Conservation (phyloP, 2,113 vertebrate species). For the Cisticola juncidis region DNA sequence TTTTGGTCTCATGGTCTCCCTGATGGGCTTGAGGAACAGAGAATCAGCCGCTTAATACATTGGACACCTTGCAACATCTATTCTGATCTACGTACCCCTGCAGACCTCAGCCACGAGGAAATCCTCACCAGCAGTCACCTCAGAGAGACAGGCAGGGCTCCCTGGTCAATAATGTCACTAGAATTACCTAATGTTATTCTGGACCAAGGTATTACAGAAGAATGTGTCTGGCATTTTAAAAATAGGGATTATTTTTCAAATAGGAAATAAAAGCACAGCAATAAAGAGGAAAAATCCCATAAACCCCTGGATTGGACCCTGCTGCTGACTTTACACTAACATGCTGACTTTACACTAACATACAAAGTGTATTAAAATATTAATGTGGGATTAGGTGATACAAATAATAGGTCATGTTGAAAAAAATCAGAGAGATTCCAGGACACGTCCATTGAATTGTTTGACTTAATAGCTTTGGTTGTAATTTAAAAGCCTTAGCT, state of each 20-base stretch:
- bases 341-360: constrained; percentile 29
- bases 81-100: background rate
- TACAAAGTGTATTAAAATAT: constrained; percentile 59
- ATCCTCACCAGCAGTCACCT: background rate
- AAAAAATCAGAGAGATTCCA: constrained; percentile 42
- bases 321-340: background rate
- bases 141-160: background rate
- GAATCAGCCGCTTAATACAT: fast-evolving
- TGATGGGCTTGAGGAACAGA: background rate
- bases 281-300: background rate
- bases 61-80: background rate
- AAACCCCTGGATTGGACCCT: background rate
- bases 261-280: background rate
- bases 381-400: constrained; percentile 37
- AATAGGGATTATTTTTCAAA: constrained; percentile 12
- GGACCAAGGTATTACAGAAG: background rate
- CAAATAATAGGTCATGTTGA: constrained; percentile 4
- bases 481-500: background rate
- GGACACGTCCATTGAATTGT: background rate
- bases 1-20: background rate
- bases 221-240: background rate
- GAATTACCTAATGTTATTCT: background rate
- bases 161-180: background rate
- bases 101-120: background rate
- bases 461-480: background rate